These are phyloP conservation scores for Girardia tigrina DNA, from an alignment of 2,888 invertebrate species.

Conservation along the genomic window DNA sequence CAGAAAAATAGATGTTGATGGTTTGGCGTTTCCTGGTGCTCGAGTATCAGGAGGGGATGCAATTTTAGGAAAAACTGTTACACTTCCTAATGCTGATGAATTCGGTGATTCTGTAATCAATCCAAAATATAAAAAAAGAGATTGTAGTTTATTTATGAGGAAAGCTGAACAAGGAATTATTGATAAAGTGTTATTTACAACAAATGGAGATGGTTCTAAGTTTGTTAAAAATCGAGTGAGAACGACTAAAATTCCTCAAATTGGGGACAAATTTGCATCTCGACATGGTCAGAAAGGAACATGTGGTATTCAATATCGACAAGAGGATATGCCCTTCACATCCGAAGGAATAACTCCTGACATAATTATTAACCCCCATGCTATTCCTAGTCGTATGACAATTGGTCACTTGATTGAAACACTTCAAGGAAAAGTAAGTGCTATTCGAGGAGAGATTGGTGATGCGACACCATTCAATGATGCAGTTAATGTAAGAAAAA, in stretches of 20 bases:
- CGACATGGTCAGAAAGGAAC: constrained; percentile 99
- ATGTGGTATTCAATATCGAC: constrained; percentile 93
- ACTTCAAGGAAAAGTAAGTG: constrained; percentile 61
- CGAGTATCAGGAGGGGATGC: constrained; percentile 98
- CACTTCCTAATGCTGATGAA: constrained; percentile 87
- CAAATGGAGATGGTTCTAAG: constrained; percentile 95
- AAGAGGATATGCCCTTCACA: constrained; percentile 61
- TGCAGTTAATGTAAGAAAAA: constrained; percentile 96
- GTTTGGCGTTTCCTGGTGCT: constrained; percentile 93
- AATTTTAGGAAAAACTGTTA: constrained; percentile 93
- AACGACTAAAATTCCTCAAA: constrained; percentile 93
- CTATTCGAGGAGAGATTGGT: constrained; percentile 96
- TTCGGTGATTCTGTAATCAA: background rate
- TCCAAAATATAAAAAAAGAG: constrained; percentile 66
- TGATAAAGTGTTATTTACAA: constrained; percentile 94
- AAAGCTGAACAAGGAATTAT: constrained; percentile 98
- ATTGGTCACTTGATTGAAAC: constrained; percentile 99
- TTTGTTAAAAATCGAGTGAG: constrained; percentile 96
- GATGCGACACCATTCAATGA: constrained; percentile 99
- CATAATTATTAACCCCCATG: constrained; percentile 98
- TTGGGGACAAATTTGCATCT: constrained; percentile 98
- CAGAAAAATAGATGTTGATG: constrained; percentile 96
- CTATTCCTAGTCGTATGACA: constrained; percentile 99
- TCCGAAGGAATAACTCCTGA: constrained; percentile 87
- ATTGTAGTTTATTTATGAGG: constrained; percentile 91